A percentile compares a stretch with the other conserved stretches of the same genome.
These are phyloP conservation scores for Tragelaphus oryx DNA, from an alignment of 2,797 vertebrate genomes.

Conservation along the genomic window DNA sequence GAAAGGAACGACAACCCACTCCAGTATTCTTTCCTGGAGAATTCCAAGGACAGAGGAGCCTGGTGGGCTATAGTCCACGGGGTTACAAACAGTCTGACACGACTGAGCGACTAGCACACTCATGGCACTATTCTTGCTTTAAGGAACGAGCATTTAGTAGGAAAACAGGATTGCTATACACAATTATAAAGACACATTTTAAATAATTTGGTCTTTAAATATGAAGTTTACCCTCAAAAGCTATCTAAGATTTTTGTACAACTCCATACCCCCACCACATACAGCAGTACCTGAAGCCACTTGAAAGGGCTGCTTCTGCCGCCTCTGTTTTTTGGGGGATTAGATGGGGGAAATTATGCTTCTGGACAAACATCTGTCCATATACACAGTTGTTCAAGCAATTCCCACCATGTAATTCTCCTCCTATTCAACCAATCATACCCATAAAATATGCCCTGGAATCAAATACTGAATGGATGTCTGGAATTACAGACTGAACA, in stretches of 20 bases:
- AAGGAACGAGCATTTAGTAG: neutral
- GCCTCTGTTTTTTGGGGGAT: neutral
- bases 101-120: neutral
- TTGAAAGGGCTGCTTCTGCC: neutral
- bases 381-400: neutral
- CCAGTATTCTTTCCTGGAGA: neutral
- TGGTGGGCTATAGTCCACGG: neutral
- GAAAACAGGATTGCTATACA: neutral
- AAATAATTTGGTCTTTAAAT: neutral
- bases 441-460: neutral
- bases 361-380: neutral
- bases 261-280: accelerated
- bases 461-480: neutral
- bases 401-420: neutral
- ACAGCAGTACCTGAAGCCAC: neutral
- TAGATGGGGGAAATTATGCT: neutral
- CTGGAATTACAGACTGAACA: neutral
- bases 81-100: neutral
- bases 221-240: neutral
- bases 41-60: neutral
- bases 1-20: neutral
- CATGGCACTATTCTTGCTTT: neutral
- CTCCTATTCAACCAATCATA: neutral
- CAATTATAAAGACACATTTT: neutral
- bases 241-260: neutral